phyloP scores from a whole-genome alignment of 2,113 vertebrate species.

The Eurystomus gularis region DNA sequence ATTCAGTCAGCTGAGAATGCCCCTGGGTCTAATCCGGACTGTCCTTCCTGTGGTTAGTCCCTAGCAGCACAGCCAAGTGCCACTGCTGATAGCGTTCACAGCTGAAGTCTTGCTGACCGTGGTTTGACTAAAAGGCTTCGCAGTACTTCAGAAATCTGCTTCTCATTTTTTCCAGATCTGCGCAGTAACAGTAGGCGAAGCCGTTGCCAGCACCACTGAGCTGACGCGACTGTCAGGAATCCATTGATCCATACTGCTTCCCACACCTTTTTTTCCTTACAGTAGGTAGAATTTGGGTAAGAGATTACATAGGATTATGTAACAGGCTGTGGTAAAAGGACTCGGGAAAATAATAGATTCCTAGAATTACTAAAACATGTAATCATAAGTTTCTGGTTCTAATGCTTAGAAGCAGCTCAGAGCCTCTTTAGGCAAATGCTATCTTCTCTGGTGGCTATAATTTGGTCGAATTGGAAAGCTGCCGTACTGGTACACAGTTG shows the following conservation, averaged over 20 bases:
- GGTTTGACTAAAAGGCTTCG: background rate
- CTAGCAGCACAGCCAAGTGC: background rate
- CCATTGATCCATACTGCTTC: background rate
- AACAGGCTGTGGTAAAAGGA: background rate
- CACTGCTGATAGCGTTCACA: accelerated
- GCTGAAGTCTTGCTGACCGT: background rate
- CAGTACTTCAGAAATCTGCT: background rate
- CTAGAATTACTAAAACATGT: background rate
- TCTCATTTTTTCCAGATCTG: background rate
- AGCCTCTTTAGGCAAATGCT: background rate
- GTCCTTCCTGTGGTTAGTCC: background rate
- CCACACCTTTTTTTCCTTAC: background rate
- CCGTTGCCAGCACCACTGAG: background rate
- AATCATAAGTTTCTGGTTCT: background rate
- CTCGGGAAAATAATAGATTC: background rate
- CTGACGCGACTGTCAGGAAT: background rate
- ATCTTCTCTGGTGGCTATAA: background rate
- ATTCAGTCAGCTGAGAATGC: background rate
- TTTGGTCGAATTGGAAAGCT: background rate
- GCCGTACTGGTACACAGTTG: background rate
- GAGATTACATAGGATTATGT: background rate
- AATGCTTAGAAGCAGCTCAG: background rate
- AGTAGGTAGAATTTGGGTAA: background rate
- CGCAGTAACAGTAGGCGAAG: background rate
- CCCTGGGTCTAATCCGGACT: background rate